A percentile compares a stretch with the other conserved stretches of the same genome.
These are phyloP conservation scores for Polyploca ridens DNA, from an alignment of 2,888 invertebrate genomes.

Conservation along the genomic window DNA sequence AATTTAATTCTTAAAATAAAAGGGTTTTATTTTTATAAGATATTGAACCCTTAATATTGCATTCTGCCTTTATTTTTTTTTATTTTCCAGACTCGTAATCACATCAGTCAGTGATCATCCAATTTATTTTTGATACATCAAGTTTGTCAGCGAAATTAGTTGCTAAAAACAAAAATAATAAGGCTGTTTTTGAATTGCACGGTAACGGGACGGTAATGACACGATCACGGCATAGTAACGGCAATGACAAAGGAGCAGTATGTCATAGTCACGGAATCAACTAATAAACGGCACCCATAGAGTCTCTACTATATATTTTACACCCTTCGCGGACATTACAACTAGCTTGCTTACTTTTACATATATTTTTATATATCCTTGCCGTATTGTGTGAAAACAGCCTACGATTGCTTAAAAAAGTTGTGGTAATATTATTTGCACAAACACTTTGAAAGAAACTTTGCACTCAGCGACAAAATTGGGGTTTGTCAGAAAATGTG, in stretches of 20 bases:
- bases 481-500: constrained; percentile 38
- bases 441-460: constrained; percentile 45
- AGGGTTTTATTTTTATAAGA: background rate
- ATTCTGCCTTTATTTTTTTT: background rate
- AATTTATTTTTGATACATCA: constrained; percentile 11
- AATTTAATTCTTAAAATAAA: background rate
- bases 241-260: no score
- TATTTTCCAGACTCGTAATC: background rate
- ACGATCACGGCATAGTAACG: no score
- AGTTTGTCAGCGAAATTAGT: background rate
- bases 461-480: constrained; percentile 52
- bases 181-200: background rate
- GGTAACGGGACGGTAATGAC: background rate
- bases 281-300: no score
- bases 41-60: background rate
- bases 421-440: constrained; percentile 45
- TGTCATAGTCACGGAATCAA: no score
- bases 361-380: no score
- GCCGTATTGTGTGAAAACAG: background rate
- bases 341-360: no score
- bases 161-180: background rate
- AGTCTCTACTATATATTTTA: no score
- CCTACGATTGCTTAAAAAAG: constrained; percentile 24
- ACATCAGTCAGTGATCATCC: background rate
- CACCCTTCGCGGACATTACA: background rate